Evolutionary conservation across 2,888 invertebrate genomes (phyloP), one percentile per base, ranked within the genome.

Genomic region (Sarcophaga carnaria): DNA sequence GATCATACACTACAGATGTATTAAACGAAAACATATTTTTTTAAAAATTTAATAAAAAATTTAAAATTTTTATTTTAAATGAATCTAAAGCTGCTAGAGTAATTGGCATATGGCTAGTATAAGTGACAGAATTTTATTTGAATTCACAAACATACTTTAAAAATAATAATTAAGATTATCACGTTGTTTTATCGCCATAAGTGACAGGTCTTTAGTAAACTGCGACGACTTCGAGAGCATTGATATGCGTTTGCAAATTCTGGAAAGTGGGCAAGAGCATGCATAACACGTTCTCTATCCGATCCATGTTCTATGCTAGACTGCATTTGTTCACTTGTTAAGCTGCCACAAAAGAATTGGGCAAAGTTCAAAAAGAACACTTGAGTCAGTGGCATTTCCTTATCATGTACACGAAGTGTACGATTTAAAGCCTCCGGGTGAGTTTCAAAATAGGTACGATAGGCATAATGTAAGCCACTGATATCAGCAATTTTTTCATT

Each of bases 401-500:
- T 20, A 25, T 70, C 74, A 66, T 86, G 62, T 5, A 86, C 8
- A 2, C 22, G 25, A 4, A 70, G 63, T 14, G 70, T 79, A n/a
- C 67, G 75, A 12, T 8, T 63, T 3, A 63, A 3, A 0, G 75
- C 75, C 1, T 83, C 81, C 1, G 81, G 81, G 12, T 79, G 12
- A 0, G 71, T 27, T 1, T 78, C 62, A 66, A 89, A 88, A 81
- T 80, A 89, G 0, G 88, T 77, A 27, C 88, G 88, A 62, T 88
- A 90, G 3, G 89, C 88, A 72, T 85, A 87, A 20, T 88, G 88
- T 25, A 90, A 71, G 20, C 89, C 89, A 27, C 89, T 89, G 3
- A 89, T 66, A 63, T 90, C 89, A 47, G 89, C 89, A 20, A 89
- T 89, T 81, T 89, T 90, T 67, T 90, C 89, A 71, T 86, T 86